Evolutionary conservation across 2,888 invertebrate species (phyloP).

Genomic region (Tortricodes alternella): DNA sequence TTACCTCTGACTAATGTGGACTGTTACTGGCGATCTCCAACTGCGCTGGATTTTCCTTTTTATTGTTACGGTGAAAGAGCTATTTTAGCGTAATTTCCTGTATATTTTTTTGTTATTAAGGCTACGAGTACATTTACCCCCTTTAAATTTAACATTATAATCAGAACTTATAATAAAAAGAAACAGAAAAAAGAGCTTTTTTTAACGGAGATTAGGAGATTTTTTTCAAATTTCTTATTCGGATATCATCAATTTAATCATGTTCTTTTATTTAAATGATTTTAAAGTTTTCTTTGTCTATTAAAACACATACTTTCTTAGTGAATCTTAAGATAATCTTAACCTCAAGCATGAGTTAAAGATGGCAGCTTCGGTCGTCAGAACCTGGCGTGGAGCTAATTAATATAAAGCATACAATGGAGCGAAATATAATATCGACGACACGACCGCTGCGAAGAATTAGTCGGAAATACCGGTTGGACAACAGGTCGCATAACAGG

Average conservation of each 20-base stretch:
- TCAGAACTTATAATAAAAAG: too few species aligned
- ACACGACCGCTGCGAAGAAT: slow-evolving; percentile 52
- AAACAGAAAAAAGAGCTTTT: too few species aligned
- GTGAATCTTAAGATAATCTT: background rate
- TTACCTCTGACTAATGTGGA: slow-evolving; percentile 72
- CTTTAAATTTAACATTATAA: too few species aligned
- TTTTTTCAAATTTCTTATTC: too few species aligned
- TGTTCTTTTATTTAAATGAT: background rate
- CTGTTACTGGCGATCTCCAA: slow-evolving; percentile 53
- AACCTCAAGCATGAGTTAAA: too few species aligned
- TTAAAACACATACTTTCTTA: too few species aligned
- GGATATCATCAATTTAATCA: too few species aligned
- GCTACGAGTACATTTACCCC: too few species aligned
- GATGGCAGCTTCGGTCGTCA: slow-evolving; percentile 44
- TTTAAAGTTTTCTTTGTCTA: background rate
- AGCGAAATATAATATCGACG: slow-evolving; percentile 57
- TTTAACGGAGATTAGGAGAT: too few species aligned
- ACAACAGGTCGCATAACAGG: background rate
- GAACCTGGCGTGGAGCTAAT: slow-evolving; percentile 44
- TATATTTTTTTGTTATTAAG: background rate
- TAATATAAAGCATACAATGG: slow-evolving; percentile 61
- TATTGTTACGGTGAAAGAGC: background rate
- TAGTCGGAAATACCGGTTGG: slow-evolving; percentile 38
- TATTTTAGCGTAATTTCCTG: background rate
- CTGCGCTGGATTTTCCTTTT: slow-evolving; percentile 33